Conservation (phyloP, 2,888 invertebrate genomes). For the Pterostichus niger region DNA sequence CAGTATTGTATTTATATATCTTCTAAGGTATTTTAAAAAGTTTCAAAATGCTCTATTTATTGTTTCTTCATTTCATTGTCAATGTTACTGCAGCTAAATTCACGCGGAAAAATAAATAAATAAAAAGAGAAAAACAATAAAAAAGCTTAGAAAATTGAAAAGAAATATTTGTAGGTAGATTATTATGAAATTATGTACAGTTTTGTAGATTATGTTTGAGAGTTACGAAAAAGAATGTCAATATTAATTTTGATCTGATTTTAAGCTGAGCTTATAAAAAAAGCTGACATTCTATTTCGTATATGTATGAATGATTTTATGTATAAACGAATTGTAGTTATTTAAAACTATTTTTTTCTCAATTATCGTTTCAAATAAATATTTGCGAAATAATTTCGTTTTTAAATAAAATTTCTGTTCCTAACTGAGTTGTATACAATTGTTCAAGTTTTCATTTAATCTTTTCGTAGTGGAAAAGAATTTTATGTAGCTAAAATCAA, state of each 20-base stretch:
- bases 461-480: constrained; percentile 20
- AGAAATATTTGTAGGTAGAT: constrained; percentile 47
- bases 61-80: not conserved
- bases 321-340: constrained; percentile 57
- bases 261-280: too few species aligned
- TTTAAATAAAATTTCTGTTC: constrained; percentile 38
- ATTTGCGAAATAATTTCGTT: constrained; percentile 34
- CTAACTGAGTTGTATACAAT: constrained; percentile 10
- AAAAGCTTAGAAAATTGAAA: constrained; percentile 41
- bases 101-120: constrained; percentile 44
- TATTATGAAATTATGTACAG: constrained; percentile 58
- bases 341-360: constrained; percentile 44
- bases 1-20: constrained; percentile 14
- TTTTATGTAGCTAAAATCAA: constrained; percentile 41
- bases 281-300: constrained; percentile 21
- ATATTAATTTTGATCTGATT: constrained; percentile 10
- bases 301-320: constrained; percentile 48
- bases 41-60: not conserved
- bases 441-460: constrained; percentile 15
- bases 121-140: constrained; percentile 43
- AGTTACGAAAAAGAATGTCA: constrained; percentile 13
- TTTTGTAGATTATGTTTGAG: constrained; percentile 56
- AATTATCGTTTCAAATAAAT: constrained; percentile 54
- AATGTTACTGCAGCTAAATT: constrained; percentile 40
- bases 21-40: too few species aligned